Evolutionary conservation across 1,140 invertebrate genomes (phyloP).

Genomic region (Neuroterus valhalla): DNA sequence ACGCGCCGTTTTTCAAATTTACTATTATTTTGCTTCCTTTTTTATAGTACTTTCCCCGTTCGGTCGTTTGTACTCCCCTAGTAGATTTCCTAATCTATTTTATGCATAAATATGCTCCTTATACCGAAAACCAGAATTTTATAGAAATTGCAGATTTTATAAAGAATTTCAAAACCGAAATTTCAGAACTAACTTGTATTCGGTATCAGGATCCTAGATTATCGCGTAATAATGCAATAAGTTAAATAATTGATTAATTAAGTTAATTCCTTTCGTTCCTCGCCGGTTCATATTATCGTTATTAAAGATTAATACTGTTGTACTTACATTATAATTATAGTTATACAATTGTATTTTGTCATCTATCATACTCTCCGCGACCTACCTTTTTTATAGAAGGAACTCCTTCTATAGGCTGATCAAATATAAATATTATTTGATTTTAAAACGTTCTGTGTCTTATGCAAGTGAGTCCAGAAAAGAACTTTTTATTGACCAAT

Average conservation of each 20-base stretch:
- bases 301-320: slow-evolving; percentile 68
- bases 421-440: background rate
- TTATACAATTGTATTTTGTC: slow-evolving; percentile 48
- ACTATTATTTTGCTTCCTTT: slow-evolving; percentile 38
- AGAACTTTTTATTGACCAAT: too few relatives aligned
- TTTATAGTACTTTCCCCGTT: slow-evolving; percentile 26
- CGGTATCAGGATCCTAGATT: background rate
- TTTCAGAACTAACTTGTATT: background rate
- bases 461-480: too few relatives aligned
- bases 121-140: slow-evolving; percentile 3
- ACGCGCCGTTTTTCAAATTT: slow-evolving; percentile 27
- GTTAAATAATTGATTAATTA: slow-evolving; percentile 58
- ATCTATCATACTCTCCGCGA: slow-evolving; percentile 16
- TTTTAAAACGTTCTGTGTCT: background rate
- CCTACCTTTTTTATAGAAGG: background rate
- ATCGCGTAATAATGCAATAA: slow-evolving; percentile 55
- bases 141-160: background rate
- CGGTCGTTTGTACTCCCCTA: slow-evolving; percentile 10
- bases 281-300: slow-evolving; percentile 47
- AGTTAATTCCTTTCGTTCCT: slow-evolving; percentile 53
- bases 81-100: background rate
- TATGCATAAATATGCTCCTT: background rate
- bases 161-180: background rate
- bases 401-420: background rate
- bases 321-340: slow-evolving; percentile 62